These are phyloP conservation scores for Cecropterus lyciades DNA, from an alignment of 1,140 invertebrate genomes.

Conservation along the genomic window DNA sequence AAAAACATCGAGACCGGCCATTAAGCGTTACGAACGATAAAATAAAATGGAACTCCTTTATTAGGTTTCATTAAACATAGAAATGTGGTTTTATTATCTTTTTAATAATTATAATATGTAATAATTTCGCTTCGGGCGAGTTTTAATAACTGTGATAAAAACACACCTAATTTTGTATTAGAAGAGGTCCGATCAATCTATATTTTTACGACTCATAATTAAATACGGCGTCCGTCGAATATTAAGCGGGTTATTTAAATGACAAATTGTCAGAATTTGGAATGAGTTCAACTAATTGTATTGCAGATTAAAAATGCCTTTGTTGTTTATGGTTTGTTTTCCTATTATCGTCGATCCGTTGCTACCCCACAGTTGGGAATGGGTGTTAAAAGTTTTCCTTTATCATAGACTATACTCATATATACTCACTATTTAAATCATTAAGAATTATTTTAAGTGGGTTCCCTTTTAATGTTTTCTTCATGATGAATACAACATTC, in stretches of 20 bases:
- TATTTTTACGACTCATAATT: slow-evolving; percentile 49
- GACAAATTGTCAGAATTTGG: slow-evolving; percentile 42
- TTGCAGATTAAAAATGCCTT: slow-evolving; percentile 44
- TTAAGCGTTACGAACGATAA: slow-evolving; percentile 65
- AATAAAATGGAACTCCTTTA: slow-evolving; percentile 55
- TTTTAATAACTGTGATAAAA: slow-evolving; percentile 44
- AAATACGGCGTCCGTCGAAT: slow-evolving; percentile 40
- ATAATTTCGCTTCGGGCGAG: slow-evolving; percentile 38
- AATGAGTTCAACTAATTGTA: slow-evolving; percentile 35
- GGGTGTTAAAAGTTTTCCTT: too few relatives aligned
- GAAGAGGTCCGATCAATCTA: slow-evolving; percentile 34
- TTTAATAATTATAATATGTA: slow-evolving; percentile 49
- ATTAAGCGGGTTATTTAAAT: slow-evolving; percentile 44
- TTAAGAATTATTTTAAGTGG: too few relatives aligned
- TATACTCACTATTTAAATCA: too few relatives aligned
- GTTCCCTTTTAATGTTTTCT: too few relatives aligned
- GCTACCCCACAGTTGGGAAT: too few relatives aligned
- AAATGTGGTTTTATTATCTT: slow-evolving; percentile 56
- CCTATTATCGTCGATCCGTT: neutral
- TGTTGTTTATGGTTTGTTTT: slow-evolving; percentile 25
- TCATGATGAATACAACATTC: too few relatives aligned
- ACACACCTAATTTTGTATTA: slow-evolving; percentile 48
- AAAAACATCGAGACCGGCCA: slow-evolving; percentile 59
- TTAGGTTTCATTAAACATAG: slow-evolving; percentile 61
- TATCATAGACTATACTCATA: too few relatives aligned